phyloP scores from a whole-genome alignment of 1,140 invertebrate species.

The Radopholus similis region DNA sequence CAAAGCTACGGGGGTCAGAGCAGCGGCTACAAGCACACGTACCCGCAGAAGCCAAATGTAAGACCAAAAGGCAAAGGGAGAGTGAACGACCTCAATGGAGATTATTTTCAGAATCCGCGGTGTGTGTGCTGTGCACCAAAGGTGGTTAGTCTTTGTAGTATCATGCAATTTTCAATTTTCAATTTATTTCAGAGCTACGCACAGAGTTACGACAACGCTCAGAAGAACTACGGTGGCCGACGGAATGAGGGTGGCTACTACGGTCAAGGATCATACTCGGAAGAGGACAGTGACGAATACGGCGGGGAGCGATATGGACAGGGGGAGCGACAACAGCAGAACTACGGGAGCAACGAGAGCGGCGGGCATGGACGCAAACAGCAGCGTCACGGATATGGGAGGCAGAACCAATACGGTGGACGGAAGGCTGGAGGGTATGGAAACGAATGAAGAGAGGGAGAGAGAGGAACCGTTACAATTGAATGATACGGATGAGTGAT shows the following conservation, averaged over 20 bases:
- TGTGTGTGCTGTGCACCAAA: conserved; percentile 16
- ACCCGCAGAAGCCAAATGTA: neutral
- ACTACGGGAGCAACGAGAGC: too few species aligned
- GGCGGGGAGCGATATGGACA: neutral
- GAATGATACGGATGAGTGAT: too few species aligned
- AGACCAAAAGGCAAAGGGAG: neutral
- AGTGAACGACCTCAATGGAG: neutral
- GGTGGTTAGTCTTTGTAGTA: neutral
- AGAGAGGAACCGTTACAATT: too few species aligned
- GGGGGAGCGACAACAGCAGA: too few species aligned
- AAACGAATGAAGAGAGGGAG: too few species aligned
- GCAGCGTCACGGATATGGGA: too few species aligned
- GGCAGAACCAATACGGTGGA: neutral
- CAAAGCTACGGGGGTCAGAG: neutral
- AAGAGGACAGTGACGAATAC: neutral
- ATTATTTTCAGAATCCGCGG: conserved; percentile 3
- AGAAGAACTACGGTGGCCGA: neutral
- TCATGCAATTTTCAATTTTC: neutral
- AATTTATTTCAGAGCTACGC: neutral
- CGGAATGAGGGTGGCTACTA: neutral
- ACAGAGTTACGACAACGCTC: neutral
- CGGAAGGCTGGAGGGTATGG: neutral
- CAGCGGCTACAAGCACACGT: neutral
- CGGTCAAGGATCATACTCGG: neutral
- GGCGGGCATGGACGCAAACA: too few species aligned